Base-by-base conservation (phyloP, 2,888 invertebrate species). In the Clostera curtula region DNA sequence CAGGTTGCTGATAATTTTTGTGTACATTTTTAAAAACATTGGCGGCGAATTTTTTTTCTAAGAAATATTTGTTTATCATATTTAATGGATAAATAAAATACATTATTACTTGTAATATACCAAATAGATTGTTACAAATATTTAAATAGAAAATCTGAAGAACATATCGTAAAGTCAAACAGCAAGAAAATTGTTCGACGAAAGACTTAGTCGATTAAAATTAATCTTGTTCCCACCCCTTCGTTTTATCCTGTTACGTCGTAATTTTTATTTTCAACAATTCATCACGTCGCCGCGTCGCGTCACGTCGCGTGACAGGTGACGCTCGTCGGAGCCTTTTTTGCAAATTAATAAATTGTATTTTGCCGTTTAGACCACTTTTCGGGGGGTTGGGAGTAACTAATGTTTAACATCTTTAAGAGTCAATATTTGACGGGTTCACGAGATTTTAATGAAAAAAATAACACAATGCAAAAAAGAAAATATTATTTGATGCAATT, bases 251-350 rank as follows among this genome's bases (percentile, higher is more conserved):
- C 58, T 42, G 62, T 65, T 63, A 62, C 56, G 59, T 60, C 58
- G 70, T 73, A 68, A 73, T 72, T 73, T 73, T 72, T 71, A 73
- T 68, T 73, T 67, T 62, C 50, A 62, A 63, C 72, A 66, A 72
- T 73, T 72, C 70, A 65, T 73, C 71, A 72, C 70, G 72, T 62
- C 62, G 44, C 48, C 43, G 19, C 20, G 20, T 15, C 36, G 40
- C 55, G 60, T 66, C 64, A 59, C 56, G 54, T 43, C 29, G 53
- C 52, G 49, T 70, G 66, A 68, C 71, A 67, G 68, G 70, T 68
- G 66, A 68, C 66, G 63, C 56, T 46, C 55, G 58, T 56, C 56
- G 46, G 40, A 24, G 32, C 31, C 46, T 51, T 61, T 57, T 66
- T 65, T 60, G 54, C 49, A 65, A 69, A 70, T 70, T 69, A 69